Evolutionary conservation across 2,888 invertebrate species (phyloP).

Genomic region (Yponomeuta evonymella): DNA sequence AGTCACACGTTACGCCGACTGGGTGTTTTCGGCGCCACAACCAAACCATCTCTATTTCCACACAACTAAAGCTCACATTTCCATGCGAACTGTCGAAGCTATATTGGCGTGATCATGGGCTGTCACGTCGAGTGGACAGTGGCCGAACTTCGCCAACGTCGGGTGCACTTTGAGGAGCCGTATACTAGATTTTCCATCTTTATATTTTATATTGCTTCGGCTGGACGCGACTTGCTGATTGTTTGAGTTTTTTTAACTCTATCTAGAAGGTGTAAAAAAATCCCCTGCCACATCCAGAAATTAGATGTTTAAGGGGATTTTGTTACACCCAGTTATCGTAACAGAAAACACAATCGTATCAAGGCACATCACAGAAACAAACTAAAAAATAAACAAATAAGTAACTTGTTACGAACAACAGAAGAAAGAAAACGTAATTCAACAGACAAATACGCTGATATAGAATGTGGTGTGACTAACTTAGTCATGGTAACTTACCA

Average conservation of each 20-base stretch:
- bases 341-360: no score
- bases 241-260: neutral
- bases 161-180: conserved; percentile 26
- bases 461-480: no score
- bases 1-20: neutral
- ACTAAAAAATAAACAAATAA: no score
- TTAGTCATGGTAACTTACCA: no score
- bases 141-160: conserved; percentile 55
- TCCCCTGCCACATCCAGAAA: no score
- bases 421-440: no score
- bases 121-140: conserved; percentile 50
- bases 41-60: neutral
- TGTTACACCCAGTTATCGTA: no score
- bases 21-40: neutral
- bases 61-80: neutral
- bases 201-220: neutral
- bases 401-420: no score
- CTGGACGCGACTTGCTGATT: neutral
- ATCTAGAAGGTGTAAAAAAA: no score
- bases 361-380: no score
- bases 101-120: conserved; percentile 65
- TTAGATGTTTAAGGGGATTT: no score
- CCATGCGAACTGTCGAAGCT: neutral
- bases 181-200: neutral
- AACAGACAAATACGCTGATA: no score